A percentile compares a stretch with the other conserved stretches of the same genome.
phyloP scores from a whole-genome alignment of 2,888 invertebrate genomes.

The Terebella lapidaria region DNA sequence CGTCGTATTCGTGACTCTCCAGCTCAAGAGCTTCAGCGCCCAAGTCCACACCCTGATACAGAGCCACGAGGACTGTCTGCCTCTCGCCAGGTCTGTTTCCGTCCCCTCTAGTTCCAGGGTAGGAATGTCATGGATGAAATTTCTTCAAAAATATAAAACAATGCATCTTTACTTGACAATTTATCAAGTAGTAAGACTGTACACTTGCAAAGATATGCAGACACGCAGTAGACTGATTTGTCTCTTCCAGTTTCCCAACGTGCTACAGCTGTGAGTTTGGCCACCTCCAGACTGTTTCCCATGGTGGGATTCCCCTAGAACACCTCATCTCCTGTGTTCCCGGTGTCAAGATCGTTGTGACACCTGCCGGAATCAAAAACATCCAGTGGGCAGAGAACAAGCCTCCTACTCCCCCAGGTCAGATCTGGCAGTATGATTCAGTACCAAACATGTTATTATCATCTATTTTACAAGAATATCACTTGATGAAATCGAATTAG shows the following conservation, averaged over 20 bases:
- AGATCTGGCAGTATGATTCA: slow-evolving; percentile 6
- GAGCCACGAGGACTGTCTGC: slow-evolving; percentile 72
- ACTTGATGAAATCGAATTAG: no score
- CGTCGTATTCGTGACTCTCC: slow-evolving; percentile 61
- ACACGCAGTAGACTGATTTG: neutral
- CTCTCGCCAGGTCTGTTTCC: slow-evolving; percentile 68
- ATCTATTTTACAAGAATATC: no score
- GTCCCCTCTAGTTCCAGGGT: neutral
- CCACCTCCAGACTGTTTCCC: slow-evolving; percentile 53
- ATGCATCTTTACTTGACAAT: neutral
- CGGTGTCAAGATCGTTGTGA: slow-evolving; percentile 62
- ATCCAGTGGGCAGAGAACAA: slow-evolving; percentile 56
- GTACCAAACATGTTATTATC: no score
- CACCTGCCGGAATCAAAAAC: slow-evolving; percentile 59
- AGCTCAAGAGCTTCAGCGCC: slow-evolving; percentile 62
- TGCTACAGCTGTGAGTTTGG: slow-evolving; percentile 76
- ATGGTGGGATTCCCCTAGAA: slow-evolving; percentile 76
- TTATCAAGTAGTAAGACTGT: neutral
- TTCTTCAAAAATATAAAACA: neutral
- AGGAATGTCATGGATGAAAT: no score
- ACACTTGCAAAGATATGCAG: neutral
- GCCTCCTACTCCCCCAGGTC: slow-evolving; percentile 31
- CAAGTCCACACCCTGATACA: slow-evolving; percentile 67
- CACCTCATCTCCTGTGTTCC: slow-evolving; percentile 80
- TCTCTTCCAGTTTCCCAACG: slow-evolving; percentile 54